phyloP scores from a whole-genome alignment of 2,113 vertebrate species.

The Naja naja region DNA sequence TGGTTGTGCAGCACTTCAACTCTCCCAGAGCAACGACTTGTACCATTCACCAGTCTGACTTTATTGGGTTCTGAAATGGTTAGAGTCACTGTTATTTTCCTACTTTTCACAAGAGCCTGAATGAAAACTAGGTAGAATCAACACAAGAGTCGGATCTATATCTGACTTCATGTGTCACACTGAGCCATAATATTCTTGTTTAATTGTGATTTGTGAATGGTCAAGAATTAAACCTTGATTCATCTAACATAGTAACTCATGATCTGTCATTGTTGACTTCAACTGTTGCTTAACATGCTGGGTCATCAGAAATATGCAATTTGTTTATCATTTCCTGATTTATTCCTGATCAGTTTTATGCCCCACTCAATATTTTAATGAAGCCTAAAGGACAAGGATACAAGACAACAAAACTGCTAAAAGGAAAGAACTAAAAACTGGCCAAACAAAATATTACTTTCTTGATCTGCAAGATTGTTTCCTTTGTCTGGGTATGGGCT shows the following conservation, averaged over 20 bases:
- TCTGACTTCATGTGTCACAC: not conserved
- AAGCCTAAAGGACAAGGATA: not conserved
- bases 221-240: not conserved
- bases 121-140: not conserved
- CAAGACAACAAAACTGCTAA: not conserved
- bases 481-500: not conserved
- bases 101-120: not conserved
- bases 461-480: not conserved
- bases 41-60: slow-evolving; percentile 46
- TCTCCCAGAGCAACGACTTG: slow-evolving; percentile 53
- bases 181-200: not conserved
- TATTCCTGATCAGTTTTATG: not conserved
- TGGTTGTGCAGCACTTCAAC: slow-evolving; percentile 58
- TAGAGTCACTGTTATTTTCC: not conserved
- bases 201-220: not conserved
- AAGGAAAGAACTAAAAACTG: not conserved
- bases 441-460: not conserved
- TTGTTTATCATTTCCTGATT: not conserved
- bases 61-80: not conserved
- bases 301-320: not conserved
- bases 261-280: not conserved
- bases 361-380: not conserved
- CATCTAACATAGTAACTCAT: not conserved
- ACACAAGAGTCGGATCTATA: not conserved
- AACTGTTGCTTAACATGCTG: not conserved